Evolutionary conservation across 2,888 invertebrate species (phyloP).

Genomic region (Meloe dianella): DNA sequence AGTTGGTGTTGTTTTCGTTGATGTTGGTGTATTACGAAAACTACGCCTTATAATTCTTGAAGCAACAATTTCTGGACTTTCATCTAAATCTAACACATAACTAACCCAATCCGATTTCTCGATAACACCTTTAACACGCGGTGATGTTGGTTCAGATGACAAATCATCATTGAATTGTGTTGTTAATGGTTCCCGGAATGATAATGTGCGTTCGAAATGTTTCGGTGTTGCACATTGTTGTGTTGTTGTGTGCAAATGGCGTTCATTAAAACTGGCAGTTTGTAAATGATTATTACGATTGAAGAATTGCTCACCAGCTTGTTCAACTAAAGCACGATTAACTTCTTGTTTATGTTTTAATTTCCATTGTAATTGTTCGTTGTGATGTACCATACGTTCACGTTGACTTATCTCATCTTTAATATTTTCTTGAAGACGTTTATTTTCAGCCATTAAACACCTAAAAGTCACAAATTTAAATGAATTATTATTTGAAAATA

Average conservation of each 20-base stretch:
- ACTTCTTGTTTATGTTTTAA: slow-evolving; percentile 83
- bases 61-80: slow-evolving; percentile 74
- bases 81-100: slow-evolving; percentile 82
- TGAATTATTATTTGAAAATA: no score
- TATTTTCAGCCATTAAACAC: slow-evolving; percentile 72
- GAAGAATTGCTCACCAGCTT: slow-evolving; percentile 46
- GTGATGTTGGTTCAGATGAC: slow-evolving; percentile 69
- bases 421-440: slow-evolving; percentile 73
- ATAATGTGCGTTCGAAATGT: slow-evolving; percentile 51
- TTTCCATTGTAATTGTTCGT: slow-evolving; percentile 89
- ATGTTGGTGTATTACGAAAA: slow-evolving; percentile 63
- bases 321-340: slow-evolving; percentile 58
- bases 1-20: slow-evolving; percentile 57
- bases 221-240: slow-evolving; percentile 21
- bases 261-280: slow-evolving; percentile 52
- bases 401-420: slow-evolving; percentile 81
- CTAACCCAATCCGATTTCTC: slow-evolving; percentile 87
- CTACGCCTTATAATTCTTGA: slow-evolving; percentile 74
- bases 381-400: slow-evolving; percentile 77
- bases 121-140: slow-evolving; percentile 81
- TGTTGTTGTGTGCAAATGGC: slow-evolving; percentile 38
- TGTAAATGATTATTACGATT: slow-evolving; percentile 46
- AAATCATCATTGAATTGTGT: slow-evolving; percentile 48
- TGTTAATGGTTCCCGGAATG: slow-evolving; percentile 50
- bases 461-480: slow-evolving; percentile 56